These are phyloP conservation scores for Tachysurus vachellii DNA, from an alignment of 2,113 vertebrate genomes.

Conservation along the genomic window DNA sequence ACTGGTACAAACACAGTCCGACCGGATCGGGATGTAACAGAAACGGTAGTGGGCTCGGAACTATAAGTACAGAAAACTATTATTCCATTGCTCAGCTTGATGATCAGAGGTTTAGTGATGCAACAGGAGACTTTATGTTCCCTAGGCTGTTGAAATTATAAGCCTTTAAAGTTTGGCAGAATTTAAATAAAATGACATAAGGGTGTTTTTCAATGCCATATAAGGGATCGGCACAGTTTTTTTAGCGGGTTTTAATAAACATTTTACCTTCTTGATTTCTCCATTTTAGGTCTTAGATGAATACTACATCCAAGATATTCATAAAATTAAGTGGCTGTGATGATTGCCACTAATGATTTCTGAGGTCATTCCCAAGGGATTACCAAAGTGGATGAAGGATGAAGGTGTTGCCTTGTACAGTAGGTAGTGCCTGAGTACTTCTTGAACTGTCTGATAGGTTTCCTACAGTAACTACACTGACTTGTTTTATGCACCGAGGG, in stretches of 20 bases:
- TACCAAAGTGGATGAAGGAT: not conserved
- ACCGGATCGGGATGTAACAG: conserved; percentile 22
- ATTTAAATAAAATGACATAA: not conserved
- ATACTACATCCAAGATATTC: not conserved
- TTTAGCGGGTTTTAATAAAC: not conserved
- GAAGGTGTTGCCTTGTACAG: conserved; percentile 15
- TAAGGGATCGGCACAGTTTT: not conserved
- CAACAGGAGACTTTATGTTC: not conserved
- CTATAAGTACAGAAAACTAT: not conserved
- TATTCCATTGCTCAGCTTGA: not conserved
- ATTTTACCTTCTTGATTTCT: not conserved
- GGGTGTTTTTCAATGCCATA: not conserved
- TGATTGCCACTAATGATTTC: not conserved
- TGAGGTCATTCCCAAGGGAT: not conserved
- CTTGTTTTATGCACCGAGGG: not conserved
- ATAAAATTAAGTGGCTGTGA: not conserved
- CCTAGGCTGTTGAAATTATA: not conserved
- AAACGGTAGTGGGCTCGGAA: not conserved
- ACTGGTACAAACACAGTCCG: not conserved
- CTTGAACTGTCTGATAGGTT: not conserved
- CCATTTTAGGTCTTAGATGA: not conserved
- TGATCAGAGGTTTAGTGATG: not conserved
- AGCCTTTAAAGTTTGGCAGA: not conserved
- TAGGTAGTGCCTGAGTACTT: conserved; percentile 5
- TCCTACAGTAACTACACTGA: conserved; percentile 16